Evolutionary conservation across 2,113 vertebrate species (phyloP), one percentile per base, ranked within the genome.

Genomic region (Arothron firmamentum): DNA sequence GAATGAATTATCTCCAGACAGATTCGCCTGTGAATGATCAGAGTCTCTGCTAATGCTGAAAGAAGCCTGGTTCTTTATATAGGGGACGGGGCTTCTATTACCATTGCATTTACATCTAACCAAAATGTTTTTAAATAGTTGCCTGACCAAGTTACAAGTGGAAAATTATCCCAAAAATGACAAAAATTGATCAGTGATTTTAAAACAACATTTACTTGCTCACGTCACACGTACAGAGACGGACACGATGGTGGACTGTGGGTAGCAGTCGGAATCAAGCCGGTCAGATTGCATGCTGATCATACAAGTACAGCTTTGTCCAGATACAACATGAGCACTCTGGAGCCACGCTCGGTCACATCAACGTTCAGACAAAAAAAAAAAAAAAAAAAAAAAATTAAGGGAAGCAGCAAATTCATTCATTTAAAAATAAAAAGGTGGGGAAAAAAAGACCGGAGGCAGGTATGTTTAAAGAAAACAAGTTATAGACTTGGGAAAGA

Each of bases 151-250:
- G 14, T 43, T 12, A 51, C 4, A 6, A 15, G 5, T 3, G 19
- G 20, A 52, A n/a, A 41, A 3, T 46, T 17, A 1, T 19, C 18
- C 43, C 41, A 59, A 54, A 6, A 14, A 62, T 17, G 25, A 74
- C 4, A 52, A 51, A 25, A 70, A 17, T 77, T 9, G 34, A 10
- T 38, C 11, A 38, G 34, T 38, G 51, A 72, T 66, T 88, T 87
- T 91, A 91, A 19, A 91, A 91, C 89, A 90, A 92, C 88, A 90
- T 92, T 91, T 91, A 92, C 88, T 91, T 82, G 72, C 83, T 67
- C 85, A 84, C 78, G 38, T 82, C 86, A 85, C 82, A 82, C 78
- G 82, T 62, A 86, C 77, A 86, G 56, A 86, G 56, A 80, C 73
- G 69, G 85, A 51, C 63, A 74, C 74, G 82, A 82, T 47, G 73